These are phyloP conservation scores for Lophura nycthemera DNA, from an alignment of 2,113 vertebrate species.

Conservation along the genomic window DNA sequence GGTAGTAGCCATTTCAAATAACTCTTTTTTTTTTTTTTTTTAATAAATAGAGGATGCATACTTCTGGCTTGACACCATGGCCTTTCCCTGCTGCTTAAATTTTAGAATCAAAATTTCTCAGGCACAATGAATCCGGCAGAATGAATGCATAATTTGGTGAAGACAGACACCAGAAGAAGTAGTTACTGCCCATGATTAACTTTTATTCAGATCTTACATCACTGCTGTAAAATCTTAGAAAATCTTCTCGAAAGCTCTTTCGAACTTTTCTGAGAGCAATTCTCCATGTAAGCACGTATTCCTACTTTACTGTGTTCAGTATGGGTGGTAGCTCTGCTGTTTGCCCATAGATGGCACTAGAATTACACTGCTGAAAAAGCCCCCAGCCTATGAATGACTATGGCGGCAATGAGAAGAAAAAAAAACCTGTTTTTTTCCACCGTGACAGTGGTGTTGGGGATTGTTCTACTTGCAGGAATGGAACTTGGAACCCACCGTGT, in stretches of 20 bases:
- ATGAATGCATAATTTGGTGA: background rate
- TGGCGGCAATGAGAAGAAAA: background rate
- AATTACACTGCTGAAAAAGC: conserved; percentile 7
- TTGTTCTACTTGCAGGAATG: conserved; percentile 47
- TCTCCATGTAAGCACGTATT: background rate
- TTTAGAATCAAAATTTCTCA: background rate
- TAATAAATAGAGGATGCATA: background rate
- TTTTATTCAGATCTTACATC: background rate
- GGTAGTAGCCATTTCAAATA: background rate
- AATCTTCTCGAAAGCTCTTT: background rate
- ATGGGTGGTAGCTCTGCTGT: background rate
- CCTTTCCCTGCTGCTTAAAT: background rate
- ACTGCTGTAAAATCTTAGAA: background rate
- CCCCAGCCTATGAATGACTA: background rate
- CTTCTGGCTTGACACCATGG: background rate
- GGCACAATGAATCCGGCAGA: background rate
- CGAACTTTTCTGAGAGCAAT: background rate
- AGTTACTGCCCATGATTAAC: background rate
- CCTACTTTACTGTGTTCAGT: background rate
- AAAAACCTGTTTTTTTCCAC: background rate
- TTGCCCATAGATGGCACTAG: conserved; percentile 65
- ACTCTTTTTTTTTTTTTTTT: background rate
- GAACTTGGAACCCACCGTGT: conserved; percentile 41
- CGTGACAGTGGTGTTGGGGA: background rate
- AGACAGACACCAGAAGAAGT: background rate